Evolutionary conservation across 2,888 invertebrate species (phyloP), one percentile per base, ranked within the genome.

Genomic region (Dendrolimus houi): DNA sequence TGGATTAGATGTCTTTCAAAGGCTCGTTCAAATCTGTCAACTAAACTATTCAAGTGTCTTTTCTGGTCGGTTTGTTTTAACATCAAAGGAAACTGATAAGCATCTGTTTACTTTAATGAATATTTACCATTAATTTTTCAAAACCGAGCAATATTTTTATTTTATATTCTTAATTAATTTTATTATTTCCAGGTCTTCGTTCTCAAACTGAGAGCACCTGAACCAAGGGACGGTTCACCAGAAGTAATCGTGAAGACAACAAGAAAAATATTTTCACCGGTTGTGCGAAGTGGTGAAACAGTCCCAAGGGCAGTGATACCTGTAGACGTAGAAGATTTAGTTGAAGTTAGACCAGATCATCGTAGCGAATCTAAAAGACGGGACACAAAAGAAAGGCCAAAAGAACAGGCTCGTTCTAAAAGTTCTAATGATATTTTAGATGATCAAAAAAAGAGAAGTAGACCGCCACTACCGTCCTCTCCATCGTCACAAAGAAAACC

Each of bases 231-330:
- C 41, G 75, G 80, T n/a, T 86, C 87, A 0, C 91, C 92, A 54
- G 95, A 94, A 74, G 92, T 96, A 0, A 95, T 96, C 64, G 95
- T 96, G 0, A 96, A 95, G 79, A 96, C 96, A 0, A 96, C 95
- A 53, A 92, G 95, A 57, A 96, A 95, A 85, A 93, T 96, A 65
- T 96, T 96, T 63, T 95, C 95, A 0, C 94, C 96, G 0, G 92
- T 95, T 7, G 92, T 92, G 1, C 84, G 92, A 59, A 91, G 91
- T 56, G 92, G 92, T n/a, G 92, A 92, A 71, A 80, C 92, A 2
- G 78, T 91, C 7, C 85, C 91, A 0, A 83, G 88, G 67, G 91
- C 92, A 2, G 92, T 92, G 0, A 91, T 92, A 72, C 88, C 79
- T 53, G 69, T 79, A n/a, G 69, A 79, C 53, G 79, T 79, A 2